Percentiles rank a stretch among this genome's conserved stretches.
phyloP scores from a whole-genome alignment of 2,113 vertebrate genomes.

The Catharus fuscescens region DNA sequence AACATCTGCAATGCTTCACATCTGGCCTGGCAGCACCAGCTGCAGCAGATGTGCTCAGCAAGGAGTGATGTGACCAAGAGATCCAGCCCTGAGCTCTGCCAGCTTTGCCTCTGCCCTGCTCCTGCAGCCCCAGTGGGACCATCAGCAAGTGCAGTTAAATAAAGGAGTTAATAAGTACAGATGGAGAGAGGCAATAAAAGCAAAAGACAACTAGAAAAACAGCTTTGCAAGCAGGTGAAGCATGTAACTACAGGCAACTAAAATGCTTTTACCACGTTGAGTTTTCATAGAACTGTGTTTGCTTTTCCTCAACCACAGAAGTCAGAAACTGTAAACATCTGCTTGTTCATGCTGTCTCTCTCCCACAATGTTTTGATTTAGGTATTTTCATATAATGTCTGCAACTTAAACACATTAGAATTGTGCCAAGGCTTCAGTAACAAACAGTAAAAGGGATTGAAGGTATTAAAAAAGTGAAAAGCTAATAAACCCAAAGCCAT shows the following conservation, averaged over 20 bases:
- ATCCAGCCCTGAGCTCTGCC: neutral
- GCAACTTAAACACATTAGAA: slow-evolving; percentile 37
- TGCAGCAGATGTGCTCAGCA: neutral
- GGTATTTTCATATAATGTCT: slow-evolving; percentile 33
- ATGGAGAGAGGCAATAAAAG: neutral
- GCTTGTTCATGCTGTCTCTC: slow-evolving; percentile 9
- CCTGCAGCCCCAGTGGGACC: neutral
- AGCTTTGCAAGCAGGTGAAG: neutral
- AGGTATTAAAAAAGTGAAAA: slow-evolving; percentile 1
- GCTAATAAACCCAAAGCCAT: slow-evolving; percentile 5
- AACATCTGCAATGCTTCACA: neutral
- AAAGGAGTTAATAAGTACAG: neutral
- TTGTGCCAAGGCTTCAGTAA: slow-evolving; percentile 13
- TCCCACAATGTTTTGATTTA: slow-evolving; percentile 59
- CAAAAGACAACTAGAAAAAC: neutral
- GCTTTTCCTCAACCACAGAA: slow-evolving; percentile 22
- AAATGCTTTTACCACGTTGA: neutral
- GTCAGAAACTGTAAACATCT: slow-evolving; percentile 51
- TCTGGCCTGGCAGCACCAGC: neutral
- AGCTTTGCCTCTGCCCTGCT: neutral
- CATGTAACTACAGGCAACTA: neutral
- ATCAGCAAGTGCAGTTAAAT: neutral
- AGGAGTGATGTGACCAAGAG: neutral
- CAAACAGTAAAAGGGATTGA: neutral
- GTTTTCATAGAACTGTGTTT: neutral